Base-by-base conservation (phyloP, 35 echinoderm and acorn worm species). In the Diadema setosum region DNA sequence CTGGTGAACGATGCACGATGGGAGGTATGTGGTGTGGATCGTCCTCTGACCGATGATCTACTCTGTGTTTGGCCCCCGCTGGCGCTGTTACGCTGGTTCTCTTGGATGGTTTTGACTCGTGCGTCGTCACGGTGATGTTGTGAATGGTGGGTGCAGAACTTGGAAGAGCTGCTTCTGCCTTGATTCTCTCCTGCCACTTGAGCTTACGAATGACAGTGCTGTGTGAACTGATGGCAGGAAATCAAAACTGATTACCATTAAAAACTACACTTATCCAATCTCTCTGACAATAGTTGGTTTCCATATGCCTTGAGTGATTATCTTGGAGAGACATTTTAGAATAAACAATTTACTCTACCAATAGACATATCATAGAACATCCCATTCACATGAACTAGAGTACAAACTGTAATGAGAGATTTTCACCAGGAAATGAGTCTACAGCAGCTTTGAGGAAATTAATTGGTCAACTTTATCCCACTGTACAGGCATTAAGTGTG, bases 131-230 rank as follows among this genome's bases (percentile, higher is more conserved):
- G 29, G 87, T 39, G 18, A 61, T 27, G 7, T 57, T 50, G 21
- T 46, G 14, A 36, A 9, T 23, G 12, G 81, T 55, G 4, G 88
- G 88, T 4, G 88, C 88, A 35, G 88, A 90, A 45, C 32, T 84
- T 0, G 88, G 88, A 29, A 90, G 81, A 32, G 35, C 61, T 21
- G 58, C 82, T 67, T 84, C 80, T 36, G 55, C 56, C 25, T 90
- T 46, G 32, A 90, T 33, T 60, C 58, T 90, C 8, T 48, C 81
- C 41, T 83, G 58, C 88, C 88, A 90, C 26, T 90, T 59, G 49
- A 70, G 18, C 42, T 37, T 83, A 39, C 80, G 82, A 48, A 81
- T 49, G 32, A 61, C 61, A 2, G 56, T 65, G 6, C 80, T 63
- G 56, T 90, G 88, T 4, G 57, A 64, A 7, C 88, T 90, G 20